These are phyloP conservation scores for Malurus melanocephalus DNA, from an alignment of 2,113 vertebrate genomes.

Conservation along the genomic window DNA sequence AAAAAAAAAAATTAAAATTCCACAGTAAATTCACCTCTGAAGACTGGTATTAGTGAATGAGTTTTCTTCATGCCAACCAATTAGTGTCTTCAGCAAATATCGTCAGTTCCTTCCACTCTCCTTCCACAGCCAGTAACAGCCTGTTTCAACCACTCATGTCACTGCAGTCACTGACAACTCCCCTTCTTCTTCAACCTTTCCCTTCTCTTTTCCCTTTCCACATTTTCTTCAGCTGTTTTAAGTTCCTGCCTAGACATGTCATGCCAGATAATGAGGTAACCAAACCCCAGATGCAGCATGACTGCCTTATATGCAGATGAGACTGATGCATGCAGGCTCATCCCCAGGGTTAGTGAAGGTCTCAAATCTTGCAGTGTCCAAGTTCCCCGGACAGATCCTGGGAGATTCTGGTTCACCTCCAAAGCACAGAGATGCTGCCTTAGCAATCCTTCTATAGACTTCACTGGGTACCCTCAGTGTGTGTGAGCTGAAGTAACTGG, in stretches of 20 bases:
- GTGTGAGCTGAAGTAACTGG: fast-evolving
- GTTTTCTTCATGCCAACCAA: neutral
- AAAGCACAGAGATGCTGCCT: neutral
- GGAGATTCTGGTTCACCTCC: neutral
- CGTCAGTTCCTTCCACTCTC: neutral
- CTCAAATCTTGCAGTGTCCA: neutral
- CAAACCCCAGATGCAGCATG: neutral
- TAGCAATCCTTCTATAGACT: too few relatives aligned
- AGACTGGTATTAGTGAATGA: fast-evolving
- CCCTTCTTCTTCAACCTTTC: neutral
- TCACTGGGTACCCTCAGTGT: fast-evolving
- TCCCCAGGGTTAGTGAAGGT: neutral
- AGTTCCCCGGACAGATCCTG: neutral
- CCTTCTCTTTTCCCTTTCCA: neutral
- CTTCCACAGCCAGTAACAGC: neutral
- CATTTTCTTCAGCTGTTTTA: neutral
- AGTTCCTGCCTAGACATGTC: neutral
- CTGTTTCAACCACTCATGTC: neutral
- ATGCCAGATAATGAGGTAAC: neutral
- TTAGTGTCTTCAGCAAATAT: neutral
- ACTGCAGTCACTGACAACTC: neutral
- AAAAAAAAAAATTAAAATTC: neutral
- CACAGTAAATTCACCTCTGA: neutral
- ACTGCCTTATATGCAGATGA: neutral
- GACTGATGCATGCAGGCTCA: fast-evolving